Evolutionary conservation across 2,797 vertebrate genomes (phyloP), one percentile per base, ranked within the genome.

Genomic region (Enteromius treurensis): DNA sequence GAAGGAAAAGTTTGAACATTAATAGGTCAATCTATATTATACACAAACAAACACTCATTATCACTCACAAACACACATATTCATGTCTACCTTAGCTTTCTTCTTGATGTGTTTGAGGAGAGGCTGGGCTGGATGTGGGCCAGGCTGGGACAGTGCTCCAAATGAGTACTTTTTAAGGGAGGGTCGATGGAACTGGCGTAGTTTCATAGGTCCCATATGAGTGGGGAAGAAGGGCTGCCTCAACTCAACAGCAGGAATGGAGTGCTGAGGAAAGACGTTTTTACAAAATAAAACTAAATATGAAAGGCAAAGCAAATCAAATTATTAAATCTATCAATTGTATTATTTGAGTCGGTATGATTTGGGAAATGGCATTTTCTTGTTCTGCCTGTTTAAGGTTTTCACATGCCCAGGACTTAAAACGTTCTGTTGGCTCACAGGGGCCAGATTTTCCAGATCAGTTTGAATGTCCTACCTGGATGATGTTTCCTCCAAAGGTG

Each of bases 81-180:
- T 13, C 0, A 79, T 23, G 19, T 42, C n/a, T 85, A 99, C 98
- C 96, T 99, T 99, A 87, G 98, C 98, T 90, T 99, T 99, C 93
- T 99, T 99, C 92, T 99, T 99, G 84, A 99, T 99, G 89, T 99
- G 98, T 90, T 99, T 99, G 81, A 99, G 94, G 80, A 99, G 94
- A 0, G 97, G 96, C 78, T 98, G 97, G 68, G 96, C 95, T 5
- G 96, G 45, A 0, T 99, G 98, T 0, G 97, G 96, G 13, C 98
- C 98, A 0, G 98, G 97, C 73, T 99, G 98, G 85, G 98, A 98
- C 81, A 99, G 81, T 37, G 97, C 91, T 26, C 98, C 98, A 40
- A 97, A 99, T 0, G 98, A 99, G 60, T 99, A 99, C 90, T 98
- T 99, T 93, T 99, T 99, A 86, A 98, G 89, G 13, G 96, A 88